phyloP scores from a whole-genome alignment of 2,797 vertebrate species.

The Carcharodon carcharias region DNA sequence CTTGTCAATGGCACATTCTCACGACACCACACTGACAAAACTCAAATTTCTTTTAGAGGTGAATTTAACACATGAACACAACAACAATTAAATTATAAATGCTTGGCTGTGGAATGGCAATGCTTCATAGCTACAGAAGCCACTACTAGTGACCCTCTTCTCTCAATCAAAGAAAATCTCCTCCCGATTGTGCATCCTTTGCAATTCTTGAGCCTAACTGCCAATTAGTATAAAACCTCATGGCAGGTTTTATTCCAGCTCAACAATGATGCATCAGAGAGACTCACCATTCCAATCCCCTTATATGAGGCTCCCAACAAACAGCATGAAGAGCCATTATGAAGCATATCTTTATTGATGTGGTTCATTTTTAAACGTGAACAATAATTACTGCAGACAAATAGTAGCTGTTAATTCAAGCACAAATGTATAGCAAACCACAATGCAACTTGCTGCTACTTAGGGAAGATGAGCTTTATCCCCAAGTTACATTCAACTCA shows the following conservation, averaged over 20 bases:
- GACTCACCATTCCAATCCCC: background rate
- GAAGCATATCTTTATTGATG: background rate
- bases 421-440: background rate
- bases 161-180: background rate
- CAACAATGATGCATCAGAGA: background rate
- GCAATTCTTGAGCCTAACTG: no score
- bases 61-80: background rate
- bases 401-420: background rate
- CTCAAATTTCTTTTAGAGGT: background rate
- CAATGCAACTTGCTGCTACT: background rate
- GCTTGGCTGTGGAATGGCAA: background rate
- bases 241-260: background rate
- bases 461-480: background rate
- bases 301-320: background rate
- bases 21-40: background rate
- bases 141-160: background rate
- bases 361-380: conserved; percentile 22
- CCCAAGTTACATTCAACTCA: background rate
- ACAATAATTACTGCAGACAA: background rate
- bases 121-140: background rate
- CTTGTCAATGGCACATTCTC: background rate
- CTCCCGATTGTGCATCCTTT: background rate
- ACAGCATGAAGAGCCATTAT: background rate
- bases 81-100: background rate
- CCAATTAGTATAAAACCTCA: background rate